These are phyloP conservation scores for Perdix hodgsoniae DNA, from an alignment of 2,797 vertebrate species.

Conservation along the genomic window DNA sequence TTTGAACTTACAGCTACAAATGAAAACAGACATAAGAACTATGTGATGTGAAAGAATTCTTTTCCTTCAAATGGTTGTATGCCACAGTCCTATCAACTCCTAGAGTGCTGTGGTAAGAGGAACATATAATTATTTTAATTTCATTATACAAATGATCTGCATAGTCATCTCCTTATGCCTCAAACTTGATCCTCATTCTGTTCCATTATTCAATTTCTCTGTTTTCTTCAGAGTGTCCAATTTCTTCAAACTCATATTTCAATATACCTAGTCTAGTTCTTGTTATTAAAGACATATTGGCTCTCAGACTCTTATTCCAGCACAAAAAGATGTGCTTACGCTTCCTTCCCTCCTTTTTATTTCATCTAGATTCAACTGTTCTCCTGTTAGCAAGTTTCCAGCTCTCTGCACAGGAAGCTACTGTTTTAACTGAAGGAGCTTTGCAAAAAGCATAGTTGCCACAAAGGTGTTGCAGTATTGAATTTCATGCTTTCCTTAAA, in stretches of 20 bases:
- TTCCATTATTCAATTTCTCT: background rate
- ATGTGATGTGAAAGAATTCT: background rate
- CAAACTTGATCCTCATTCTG: background rate
- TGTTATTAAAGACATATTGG: background rate
- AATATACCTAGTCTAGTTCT: background rate
- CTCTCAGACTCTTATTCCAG: background rate
- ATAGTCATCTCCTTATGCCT: background rate
- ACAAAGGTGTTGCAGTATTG: background rate
- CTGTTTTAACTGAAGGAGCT: background rate
- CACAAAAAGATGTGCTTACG: background rate
- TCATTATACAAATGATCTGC: background rate
- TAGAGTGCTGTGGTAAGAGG: background rate
- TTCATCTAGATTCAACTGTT: background rate
- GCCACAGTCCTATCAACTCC: slow-evolving; percentile 6
- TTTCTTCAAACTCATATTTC: background rate
- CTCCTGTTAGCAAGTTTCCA: background rate
- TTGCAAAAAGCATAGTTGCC: background rate
- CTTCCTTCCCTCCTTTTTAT: background rate
- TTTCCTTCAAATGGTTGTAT: background rate
- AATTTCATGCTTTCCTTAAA: background rate
- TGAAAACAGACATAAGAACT: slow-evolving; percentile 64
- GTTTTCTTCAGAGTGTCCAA: background rate
- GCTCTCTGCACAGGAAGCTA: background rate
- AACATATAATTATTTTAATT: background rate
- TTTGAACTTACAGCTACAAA: slow-evolving; percentile 57